Evolutionary conservation across 2,888 invertebrate genomes (phyloP).

Genomic region (Apotomis betuletana): DNA sequence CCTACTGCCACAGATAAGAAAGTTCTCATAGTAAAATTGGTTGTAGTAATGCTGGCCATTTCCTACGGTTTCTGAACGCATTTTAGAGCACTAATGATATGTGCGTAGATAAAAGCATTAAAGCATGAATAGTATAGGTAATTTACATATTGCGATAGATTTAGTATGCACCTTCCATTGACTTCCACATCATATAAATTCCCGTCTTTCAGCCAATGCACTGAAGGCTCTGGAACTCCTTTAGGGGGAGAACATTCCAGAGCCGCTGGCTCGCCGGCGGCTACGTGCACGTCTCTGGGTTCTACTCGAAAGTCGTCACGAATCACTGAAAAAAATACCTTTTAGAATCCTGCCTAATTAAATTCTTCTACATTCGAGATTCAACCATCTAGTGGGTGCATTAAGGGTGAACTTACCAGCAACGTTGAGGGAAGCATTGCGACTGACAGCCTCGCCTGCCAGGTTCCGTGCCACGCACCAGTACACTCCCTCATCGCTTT

Average conservation of each 20-base stretch:
- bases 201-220: conserved; percentile 94
- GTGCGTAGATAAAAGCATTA: too few species aligned
- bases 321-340: conserved; percentile 86
- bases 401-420: conserved; percentile 86
- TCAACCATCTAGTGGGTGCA: background rate
- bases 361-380: conserved; percentile 4
- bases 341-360: conserved; percentile 21
- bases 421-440: conserved; percentile 97
- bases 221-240: conserved; percentile 96
- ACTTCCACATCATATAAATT: conserved; percentile 85
- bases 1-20: too few species aligned
- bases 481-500: conserved; percentile 96
- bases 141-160: background rate
- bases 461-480: conserved; percentile 98
- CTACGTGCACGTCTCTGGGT: conserved; percentile 95
- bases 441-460: conserved; percentile 93
- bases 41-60: too few species aligned
- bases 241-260: conserved; percentile 97
- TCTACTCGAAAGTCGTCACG: conserved; percentile 97
- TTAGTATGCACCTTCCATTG: conserved; percentile 82
- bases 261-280: conserved; percentile 95
- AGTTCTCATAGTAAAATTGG: too few species aligned
- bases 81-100: too few species aligned
- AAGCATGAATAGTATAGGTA: background rate
- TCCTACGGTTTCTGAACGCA: too few species aligned